Evolutionary conservation across 2,113 vertebrate species (phyloP).

Genomic region (Ptyas mucosa): DNA sequence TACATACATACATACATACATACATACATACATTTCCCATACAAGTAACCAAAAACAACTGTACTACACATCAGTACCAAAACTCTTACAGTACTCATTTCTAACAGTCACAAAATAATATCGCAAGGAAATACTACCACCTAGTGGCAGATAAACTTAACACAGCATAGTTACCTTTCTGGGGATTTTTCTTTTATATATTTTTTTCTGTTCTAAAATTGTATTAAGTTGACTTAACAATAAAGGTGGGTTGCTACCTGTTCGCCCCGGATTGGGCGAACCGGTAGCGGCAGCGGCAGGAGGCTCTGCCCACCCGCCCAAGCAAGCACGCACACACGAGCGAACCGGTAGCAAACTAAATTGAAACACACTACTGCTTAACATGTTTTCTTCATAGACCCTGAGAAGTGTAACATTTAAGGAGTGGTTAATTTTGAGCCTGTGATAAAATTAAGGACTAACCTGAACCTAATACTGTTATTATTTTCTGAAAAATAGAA

Average conservation of each 20-base stretch:
- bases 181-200: neutral
- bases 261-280: no score
- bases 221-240: neutral
- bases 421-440: neutral
- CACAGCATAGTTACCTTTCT: neutral
- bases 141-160: neutral
- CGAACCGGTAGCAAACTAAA: no score
- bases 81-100: neutral
- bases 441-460: neutral
- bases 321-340: no score
- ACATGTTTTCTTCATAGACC: neutral
- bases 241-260: no score
- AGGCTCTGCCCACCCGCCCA: no score
- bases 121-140: neutral
- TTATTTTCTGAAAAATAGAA: neutral
- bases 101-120: no score
- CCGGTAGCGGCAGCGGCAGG: no score
- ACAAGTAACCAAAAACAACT: neutral
- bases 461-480: neutral
- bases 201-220: neutral
- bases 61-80: neutral
- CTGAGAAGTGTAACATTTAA: neutral
- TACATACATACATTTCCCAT: neutral
- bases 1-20: no score
- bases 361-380: no score